These are phyloP conservation scores for Cyclura pinguis DNA, from an alignment of 2,797 vertebrate species.

Conservation along the genomic window DNA sequence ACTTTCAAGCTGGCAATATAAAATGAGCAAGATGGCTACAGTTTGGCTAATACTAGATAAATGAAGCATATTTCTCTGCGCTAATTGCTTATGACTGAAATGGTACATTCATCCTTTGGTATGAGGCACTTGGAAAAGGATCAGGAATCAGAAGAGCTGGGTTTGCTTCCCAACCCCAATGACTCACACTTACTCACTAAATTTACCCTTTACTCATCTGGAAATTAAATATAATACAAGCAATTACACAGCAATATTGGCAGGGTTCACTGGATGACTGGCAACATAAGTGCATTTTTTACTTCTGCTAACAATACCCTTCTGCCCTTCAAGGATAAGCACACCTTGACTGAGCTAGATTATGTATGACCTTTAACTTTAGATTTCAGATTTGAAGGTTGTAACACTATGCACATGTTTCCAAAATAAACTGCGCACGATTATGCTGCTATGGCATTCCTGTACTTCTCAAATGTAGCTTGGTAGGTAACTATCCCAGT, in stretches of 20 bases:
- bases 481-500: not conserved
- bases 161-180: constrained; percentile 59
- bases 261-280: constrained; percentile 31
- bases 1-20: not conserved
- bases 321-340: not conserved
- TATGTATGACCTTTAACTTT: not conserved
- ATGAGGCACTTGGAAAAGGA: constrained; percentile 15
- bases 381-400: not conserved
- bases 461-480: not conserved
- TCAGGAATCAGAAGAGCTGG: constrained; percentile 48
- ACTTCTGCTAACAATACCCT: not conserved
- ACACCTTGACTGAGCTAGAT: not conserved
- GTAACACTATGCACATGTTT: not conserved
- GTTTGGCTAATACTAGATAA: not conserved
- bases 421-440: not conserved
- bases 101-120: not conserved
- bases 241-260: constrained; percentile 31
- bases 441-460: not conserved
- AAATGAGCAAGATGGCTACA: not conserved
- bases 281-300: constrained; percentile 26
- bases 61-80: not conserved
- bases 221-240: constrained; percentile 45
- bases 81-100: not conserved
- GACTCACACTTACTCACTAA: constrained; percentile 52
- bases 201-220: constrained; percentile 45